Evolutionary conservation across 2,888 invertebrate species (phyloP).

Genomic region (Muschampia plurimacula): DNA sequence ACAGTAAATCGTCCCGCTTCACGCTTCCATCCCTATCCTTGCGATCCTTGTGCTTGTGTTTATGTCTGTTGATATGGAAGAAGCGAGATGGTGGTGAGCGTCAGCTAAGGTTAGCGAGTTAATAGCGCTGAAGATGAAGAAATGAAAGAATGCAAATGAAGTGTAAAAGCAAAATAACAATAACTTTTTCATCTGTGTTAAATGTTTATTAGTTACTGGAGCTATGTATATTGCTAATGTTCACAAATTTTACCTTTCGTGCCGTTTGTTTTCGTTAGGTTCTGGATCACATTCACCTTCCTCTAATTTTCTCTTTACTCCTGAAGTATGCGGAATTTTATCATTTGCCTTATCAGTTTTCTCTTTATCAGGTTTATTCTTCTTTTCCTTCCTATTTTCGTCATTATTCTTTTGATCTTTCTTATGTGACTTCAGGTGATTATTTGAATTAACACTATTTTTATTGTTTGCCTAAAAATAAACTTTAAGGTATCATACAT

Average conservation of each 20-base stretch:
- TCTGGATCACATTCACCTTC: conserved; percentile 84
- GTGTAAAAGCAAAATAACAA: conserved; percentile 49
- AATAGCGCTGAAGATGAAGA: conserved; percentile 43
- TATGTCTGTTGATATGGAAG: conserved; percentile 80
- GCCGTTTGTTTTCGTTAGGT: conserved; percentile 77
- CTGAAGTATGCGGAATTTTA: conserved; percentile 70
- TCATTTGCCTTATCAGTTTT: conserved; percentile 67
- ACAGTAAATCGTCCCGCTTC: conserved; percentile 83
- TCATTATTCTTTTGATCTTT: conserved; percentile 68
- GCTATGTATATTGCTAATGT: background rate
- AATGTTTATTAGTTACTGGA: conserved; percentile 14
- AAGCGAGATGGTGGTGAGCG: conserved; percentile 78
- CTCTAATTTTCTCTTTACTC: conserved; percentile 84
- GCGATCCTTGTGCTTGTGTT: conserved; percentile 82
- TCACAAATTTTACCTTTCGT: conserved; percentile 67
- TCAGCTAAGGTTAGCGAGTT: conserved; percentile 54
- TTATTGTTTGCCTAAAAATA: conserved; percentile 66
- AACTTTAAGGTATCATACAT: background rate
- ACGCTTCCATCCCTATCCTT: conserved; percentile 78
- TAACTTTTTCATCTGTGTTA: conserved; percentile 3
- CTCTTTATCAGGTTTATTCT: conserved; percentile 63
- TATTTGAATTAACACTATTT: conserved; percentile 73
- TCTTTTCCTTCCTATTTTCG: conserved; percentile 69
- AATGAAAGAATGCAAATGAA: conserved; percentile 41
- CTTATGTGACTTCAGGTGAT: conserved; percentile 69